Base-by-base conservation (phyloP, 2,888 invertebrate genomes). In the Dascillus cervinus region DNA sequence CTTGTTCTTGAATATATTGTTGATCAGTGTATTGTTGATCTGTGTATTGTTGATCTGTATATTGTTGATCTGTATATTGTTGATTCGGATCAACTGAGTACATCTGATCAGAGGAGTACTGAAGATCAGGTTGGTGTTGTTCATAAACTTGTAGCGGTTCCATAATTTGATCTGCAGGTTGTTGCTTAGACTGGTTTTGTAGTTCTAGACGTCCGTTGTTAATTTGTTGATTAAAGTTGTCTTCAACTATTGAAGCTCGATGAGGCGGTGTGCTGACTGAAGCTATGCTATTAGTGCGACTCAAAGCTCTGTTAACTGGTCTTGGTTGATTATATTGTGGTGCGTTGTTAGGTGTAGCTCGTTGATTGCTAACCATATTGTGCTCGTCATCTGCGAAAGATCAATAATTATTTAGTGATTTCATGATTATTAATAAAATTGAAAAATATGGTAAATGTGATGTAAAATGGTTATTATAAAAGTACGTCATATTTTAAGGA, bases 341-440 rank as follows among this genome's bases (percentile, higher is more conserved):
- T n/a, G n/a, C n/a, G n/a, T n/a, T n/a, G 34, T 42, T 41, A 38
- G 49, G 50, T 52, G 52, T 39, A 46, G 46, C 31, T 55, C 49
- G 48, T 52, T 51, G 48, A 53, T 43, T 47, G 48, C 47, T 49
- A 44, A 44, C 39, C 45, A 50, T 26, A 51, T 45, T 41, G 50
- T 47, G 44, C 37, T 49, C 49, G 40, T 54, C 56, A 53, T 55
- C 57, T 58, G 35, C 10, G 41, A 34, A 17, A 28, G 11, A 22
- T 14, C n/a, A 26, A n/a, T n/a, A n/a, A n/a, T n/a, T n/a, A n/a
- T n/a, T n/a, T n/a, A n/a, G n/a, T n/a, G n/a, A n/a, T n/a, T n/a
- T n/a, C n/a, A n/a, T n/a, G n/a, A n/a, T n/a, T n/a, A n/a, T n/a
- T n/a, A n/a, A n/a, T n/a, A n/a, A n/a, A n/a, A n/a, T n/a, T n/a